A percentile compares a stretch with the other conserved stretches of the same genome.
Evolutionary conservation across 2,888 invertebrate species (phyloP).

Genomic region (Scaptomyza parva): DNA sequence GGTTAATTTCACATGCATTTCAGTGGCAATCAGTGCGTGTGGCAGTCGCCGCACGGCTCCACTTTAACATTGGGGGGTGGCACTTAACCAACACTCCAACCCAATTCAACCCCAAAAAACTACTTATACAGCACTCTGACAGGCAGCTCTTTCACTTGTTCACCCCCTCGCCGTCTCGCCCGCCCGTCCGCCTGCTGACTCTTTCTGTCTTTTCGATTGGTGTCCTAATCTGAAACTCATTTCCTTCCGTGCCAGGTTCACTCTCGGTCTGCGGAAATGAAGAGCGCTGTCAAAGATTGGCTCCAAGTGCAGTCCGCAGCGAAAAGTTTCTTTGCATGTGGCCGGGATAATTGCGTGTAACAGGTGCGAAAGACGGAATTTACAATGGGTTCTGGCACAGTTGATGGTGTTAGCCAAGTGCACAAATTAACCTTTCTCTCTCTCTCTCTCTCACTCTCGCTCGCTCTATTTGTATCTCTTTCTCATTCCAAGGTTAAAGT

Average conservation of each 20-base stretch:
- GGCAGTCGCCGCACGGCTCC: slow-evolving; percentile 44
- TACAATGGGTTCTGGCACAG: slow-evolving; percentile 53
- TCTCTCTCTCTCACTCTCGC: neutral
- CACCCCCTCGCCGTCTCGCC: slow-evolving; percentile 1
- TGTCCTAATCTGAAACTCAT: slow-evolving; percentile 82
- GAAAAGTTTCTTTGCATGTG: slow-evolving; percentile 70
- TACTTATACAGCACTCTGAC: slow-evolving; percentile 66
- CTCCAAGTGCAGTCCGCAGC: slow-evolving; percentile 58
- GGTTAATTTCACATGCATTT: slow-evolving; percentile 81
- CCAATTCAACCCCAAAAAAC: slow-evolving; percentile 24
- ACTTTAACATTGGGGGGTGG: slow-evolving; percentile 39
- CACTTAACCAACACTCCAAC: slow-evolving; percentile 58
- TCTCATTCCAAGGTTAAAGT: slow-evolving; percentile 4
- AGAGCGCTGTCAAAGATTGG: slow-evolving; percentile 60
- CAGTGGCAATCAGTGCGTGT: slow-evolving; percentile 78
- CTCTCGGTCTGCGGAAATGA: slow-evolving; percentile 69
- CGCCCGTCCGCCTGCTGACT: no score
- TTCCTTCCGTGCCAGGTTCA: slow-evolving; percentile 77
- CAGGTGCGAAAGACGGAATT: slow-evolving; percentile 80
- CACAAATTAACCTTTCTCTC: slow-evolving; percentile 61
- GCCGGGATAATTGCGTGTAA: slow-evolving; percentile 77
- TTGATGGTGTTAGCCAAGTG: slow-evolving; percentile 22
- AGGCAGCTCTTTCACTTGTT: slow-evolving; percentile 3
- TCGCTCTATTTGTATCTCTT: neutral
- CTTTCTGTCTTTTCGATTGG: slow-evolving; percentile 45